Evolutionary conservation across 2,797 vertebrate species (phyloP).

Genomic region (Epinephelus malabaricus): DNA sequence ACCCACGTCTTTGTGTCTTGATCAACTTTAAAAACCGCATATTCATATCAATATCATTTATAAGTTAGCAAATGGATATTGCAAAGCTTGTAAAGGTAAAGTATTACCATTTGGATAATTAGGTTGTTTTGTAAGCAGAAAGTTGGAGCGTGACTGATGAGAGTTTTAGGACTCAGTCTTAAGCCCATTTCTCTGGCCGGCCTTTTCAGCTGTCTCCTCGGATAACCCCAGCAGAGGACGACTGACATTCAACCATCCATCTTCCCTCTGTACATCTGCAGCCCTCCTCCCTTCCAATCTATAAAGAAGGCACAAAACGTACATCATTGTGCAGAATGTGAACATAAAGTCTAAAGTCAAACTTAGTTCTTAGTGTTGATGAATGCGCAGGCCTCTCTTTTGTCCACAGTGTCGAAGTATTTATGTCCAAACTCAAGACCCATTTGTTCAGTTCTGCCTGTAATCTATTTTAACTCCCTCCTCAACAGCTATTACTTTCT

Average conservation of each 20-base stretch:
- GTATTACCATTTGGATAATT: slow-evolving; percentile 13
- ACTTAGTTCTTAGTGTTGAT: slow-evolving; percentile 36
- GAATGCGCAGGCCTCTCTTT: slow-evolving; percentile 4
- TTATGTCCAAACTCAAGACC: slow-evolving; percentile 16
- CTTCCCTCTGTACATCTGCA: slow-evolving; percentile 28
- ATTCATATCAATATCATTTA: not conserved
- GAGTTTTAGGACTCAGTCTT: slow-evolving; percentile 36
- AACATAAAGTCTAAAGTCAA: slow-evolving; percentile 42
- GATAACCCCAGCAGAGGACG: slow-evolving; percentile 37
- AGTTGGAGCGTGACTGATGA: slow-evolving; percentile 41
- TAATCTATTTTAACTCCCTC: not conserved
- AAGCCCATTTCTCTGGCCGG: slow-evolving; percentile 19
- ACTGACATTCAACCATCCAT: slow-evolving; percentile 45
- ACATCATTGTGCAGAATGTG: slow-evolving; percentile 36
- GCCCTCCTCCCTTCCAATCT: slow-evolving; percentile 27
- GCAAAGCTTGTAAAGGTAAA: too few species aligned
- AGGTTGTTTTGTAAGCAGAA: slow-evolving; percentile 21
- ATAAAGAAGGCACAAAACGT: slow-evolving; percentile 25
- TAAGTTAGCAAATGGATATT: not conserved
- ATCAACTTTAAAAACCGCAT: not conserved
- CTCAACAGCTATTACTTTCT: slow-evolving; percentile 28
- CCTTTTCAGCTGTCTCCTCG: slow-evolving; percentile 38
- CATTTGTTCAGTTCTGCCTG: not conserved
- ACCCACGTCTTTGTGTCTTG: not conserved
- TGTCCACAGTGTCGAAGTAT: not conserved